phyloP scores from a whole-genome alignment of 1,140 invertebrate species.

The Megalopta genalis region DNA sequence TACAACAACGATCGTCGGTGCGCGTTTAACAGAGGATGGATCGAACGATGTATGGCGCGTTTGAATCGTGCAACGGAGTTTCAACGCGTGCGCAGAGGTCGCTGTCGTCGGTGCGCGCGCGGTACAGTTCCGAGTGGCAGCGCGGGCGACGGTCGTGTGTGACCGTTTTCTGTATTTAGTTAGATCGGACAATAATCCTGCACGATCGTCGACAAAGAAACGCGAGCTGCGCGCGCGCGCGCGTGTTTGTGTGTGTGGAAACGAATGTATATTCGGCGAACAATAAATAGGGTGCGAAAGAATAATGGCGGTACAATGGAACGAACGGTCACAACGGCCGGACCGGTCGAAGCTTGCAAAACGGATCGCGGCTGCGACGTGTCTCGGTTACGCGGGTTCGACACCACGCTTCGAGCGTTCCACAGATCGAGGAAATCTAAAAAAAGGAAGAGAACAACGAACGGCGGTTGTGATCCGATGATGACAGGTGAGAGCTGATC shows the following conservation, averaged over 20 bases:
- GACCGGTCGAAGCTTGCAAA: conserved; percentile 45
- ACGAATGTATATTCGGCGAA: conserved; percentile 34
- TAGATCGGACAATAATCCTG: not conserved
- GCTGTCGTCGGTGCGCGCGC: not conserved
- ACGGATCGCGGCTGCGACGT: no score
- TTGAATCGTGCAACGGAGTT: conserved; percentile 22
- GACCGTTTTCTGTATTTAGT: conserved; percentile 1
- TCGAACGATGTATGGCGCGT: not conserved
- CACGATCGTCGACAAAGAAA: conserved; percentile 40
- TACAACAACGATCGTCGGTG: not conserved
- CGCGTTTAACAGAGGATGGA: not conserved
- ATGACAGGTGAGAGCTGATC: conserved; percentile 14
- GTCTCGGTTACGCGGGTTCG: no score
- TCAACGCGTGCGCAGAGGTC: conserved; percentile 5
- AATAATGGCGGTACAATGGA: conserved; percentile 42
- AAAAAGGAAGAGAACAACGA: conserved; percentile 36
- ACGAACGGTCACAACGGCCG: conserved; percentile 57
- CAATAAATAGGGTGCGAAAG: conserved; percentile 65
- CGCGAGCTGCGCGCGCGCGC: conserved; percentile 12
- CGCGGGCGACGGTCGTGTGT: conserved; percentile 20
- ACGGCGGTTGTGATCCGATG: conserved; percentile 27
- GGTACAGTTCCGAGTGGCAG: conserved; percentile 14
- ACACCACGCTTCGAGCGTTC: not conserved
- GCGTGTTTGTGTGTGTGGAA: no score
- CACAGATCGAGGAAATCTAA: not conserved